Evolutionary conservation across 2,113 vertebrate species (phyloP), one percentile per base, ranked within the genome.

Genomic region (Erpornis zantholeuca): DNA sequence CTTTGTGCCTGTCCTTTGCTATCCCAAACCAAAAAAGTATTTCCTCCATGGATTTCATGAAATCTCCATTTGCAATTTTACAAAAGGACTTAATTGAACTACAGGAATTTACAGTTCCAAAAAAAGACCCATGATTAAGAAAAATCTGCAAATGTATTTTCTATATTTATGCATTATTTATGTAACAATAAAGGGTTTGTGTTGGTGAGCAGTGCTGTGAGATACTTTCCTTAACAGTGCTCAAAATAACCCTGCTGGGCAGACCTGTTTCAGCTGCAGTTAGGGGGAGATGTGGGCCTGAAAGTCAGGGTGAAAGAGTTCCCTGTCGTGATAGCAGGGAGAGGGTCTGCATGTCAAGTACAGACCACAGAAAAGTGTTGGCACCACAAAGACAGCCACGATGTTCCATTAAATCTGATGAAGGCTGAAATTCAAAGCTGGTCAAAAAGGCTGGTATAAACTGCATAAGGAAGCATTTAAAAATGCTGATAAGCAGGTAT

Each of bases 391-490:
- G 71, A 44, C 35, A 40, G 44, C 35, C 4, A 7, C 0, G 0
- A 16, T 59, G 59, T 64, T 80, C 82, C 47, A 45, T 95, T 88
- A 73, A 93, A 81, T 44, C 82, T 73, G 42, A 83, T 70, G 90
- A 88, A 90, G 79, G 71, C 53, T 95, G 94, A 95, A 95, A 91
- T 86, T 83, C 79, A 80, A 90, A 93, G 75, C 71, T 78, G 35
- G 22, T 56, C 14, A 22, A 59, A 61, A 79, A 83, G 50, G 42
- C 42, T 80, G 21, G 35, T 69, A 11, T 27, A 81, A 97, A 94
- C 59, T 90, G 64, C 85, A 70, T 2, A 52, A 42, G 54, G 24
- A 93, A 88, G 76, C 68, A 45, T 70, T 95, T 92, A 6, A 83
- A 89, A 90, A 49, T 60, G 64, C 86, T 81, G 90, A 61, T 78